Evolutionary conservation across 2,888 invertebrate genomes (phyloP), one percentile per base, ranked within the genome.

Genomic region (Hoplodrina blanda): DNA sequence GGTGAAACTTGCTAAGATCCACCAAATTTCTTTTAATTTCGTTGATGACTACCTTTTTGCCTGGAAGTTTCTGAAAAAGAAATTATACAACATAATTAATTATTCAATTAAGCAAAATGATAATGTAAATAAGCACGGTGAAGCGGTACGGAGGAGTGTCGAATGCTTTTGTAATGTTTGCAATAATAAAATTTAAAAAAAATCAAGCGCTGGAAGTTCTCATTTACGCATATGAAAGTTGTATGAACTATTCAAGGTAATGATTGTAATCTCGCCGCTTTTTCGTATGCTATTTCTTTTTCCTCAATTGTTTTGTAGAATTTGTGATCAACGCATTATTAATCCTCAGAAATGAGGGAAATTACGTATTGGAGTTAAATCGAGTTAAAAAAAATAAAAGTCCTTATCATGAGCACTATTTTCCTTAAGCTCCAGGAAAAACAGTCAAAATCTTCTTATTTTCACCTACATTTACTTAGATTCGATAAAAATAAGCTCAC

Each of bases 11-110:
- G 71, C 89, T 86, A 7, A 91, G 74, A 33, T 88, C 85, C 30
- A 80, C 59, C 8, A 91, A 74, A 87, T 93, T 97, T 90, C 92
- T 94, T 88, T 71, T 94, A 88, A 83, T 97, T 96, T 91, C 97
- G 19, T 89, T 71, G 6, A 91, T 52, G 0, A 90, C 85, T 1
- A 72, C 82, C 64, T 78, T 84, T 74, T 91, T 91, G 0, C 92
- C 90, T 0, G 92, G 92, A 37, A 91, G 69, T 62, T 80, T 80
- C 91, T 91, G 77, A 63, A 75, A 80, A 52, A 61, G 0, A 54
- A 73, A 63, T 50, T 13, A 53, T 44, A 33, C 17, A 50, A 60
- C 50, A 4, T 41, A 30, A 25, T 59, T 44, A 17, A 67, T 54
- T 54, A 15, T 46, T 56, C 13, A 0, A 41, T 41, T 71, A 15